These are phyloP conservation scores for Cotesia typhae DNA, from an alignment of 1,140 invertebrate genomes.

Conservation along the genomic window DNA sequence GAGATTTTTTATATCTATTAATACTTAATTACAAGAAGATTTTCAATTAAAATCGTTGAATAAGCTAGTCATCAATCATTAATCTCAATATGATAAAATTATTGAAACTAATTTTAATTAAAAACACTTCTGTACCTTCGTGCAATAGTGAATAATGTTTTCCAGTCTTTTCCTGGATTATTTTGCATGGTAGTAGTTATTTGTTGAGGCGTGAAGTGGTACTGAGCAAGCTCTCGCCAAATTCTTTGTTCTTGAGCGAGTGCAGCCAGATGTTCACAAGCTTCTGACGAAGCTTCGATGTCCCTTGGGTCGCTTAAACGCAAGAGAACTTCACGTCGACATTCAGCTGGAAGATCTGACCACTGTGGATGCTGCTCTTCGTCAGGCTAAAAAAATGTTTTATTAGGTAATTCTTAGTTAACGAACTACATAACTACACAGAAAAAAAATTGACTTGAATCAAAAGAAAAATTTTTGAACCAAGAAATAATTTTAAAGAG, in stretches of 20 bases:
- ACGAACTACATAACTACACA: too few species aligned
- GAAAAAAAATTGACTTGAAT: too few species aligned
- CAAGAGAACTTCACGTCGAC: conserved; percentile 88
- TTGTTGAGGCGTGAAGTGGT: conserved; percentile 91
- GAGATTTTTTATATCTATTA: neutral
- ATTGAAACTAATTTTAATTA: neutral
- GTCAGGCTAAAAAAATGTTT: conserved; percentile 71
- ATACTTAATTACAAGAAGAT: too few species aligned
- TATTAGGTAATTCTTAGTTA: too few species aligned
- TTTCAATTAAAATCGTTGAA: too few species aligned
- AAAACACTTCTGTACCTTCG: conserved; percentile 49
- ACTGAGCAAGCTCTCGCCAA: conserved; percentile 90
- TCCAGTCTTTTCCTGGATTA: conserved; percentile 70
- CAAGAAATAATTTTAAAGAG: too few species aligned
- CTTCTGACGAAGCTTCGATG: conserved; percentile 75
- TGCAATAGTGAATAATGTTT: conserved; percentile 62
- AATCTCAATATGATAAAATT: too few species aligned
- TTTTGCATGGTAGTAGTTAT: conserved; percentile 69
- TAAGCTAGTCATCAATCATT: too few species aligned
- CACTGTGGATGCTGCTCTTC: conserved; percentile 85
- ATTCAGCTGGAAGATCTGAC: conserved; percentile 91
- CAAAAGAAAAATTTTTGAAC: too few species aligned
- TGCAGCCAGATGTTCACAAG: conserved; percentile 77
- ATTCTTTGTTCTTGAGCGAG: conserved; percentile 88
- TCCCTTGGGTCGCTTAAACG: conserved; percentile 92